Evolutionary conservation across 2,113 vertebrate species (phyloP).

Genomic region (Chlamydotis undulata): DNA sequence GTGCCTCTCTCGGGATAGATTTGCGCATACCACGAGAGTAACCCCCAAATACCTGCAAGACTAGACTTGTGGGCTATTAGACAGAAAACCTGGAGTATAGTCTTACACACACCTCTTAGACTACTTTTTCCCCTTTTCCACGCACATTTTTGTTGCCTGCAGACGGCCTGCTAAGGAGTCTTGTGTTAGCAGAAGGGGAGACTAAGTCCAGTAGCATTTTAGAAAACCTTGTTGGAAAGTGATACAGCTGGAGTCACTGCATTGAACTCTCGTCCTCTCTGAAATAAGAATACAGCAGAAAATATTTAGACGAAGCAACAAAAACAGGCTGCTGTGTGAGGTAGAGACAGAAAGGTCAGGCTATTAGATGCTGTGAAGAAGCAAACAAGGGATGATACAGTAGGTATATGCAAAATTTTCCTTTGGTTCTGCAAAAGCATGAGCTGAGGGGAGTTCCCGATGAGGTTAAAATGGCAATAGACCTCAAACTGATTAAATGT

Average conservation of each 20-base stretch:
- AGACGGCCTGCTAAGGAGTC: background rate
- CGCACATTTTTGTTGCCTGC: background rate
- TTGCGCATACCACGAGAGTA: background rate
- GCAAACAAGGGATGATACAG: background rate
- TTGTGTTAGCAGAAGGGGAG: background rate
- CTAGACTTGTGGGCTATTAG: background rate
- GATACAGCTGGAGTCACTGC: background rate
- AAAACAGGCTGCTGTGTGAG: background rate
- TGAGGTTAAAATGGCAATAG: constrained; percentile 11
- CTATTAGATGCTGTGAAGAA: constrained; percentile 10
- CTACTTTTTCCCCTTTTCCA: background rate
- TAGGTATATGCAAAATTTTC: constrained; percentile 27
- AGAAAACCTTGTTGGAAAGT: background rate
- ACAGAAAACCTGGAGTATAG: background rate
- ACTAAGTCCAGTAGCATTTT: background rate
- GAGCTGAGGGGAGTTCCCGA: background rate
- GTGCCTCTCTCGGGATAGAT: background rate
- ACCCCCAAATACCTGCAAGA: background rate
- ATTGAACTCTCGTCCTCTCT: background rate
- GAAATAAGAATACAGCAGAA: background rate
- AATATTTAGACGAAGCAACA: background rate
- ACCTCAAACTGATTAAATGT: background rate
- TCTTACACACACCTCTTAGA: background rate
- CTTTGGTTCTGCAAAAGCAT: background rate
- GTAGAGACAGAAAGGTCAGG: constrained; percentile 39